These are phyloP conservation scores for Tineola bisselliella DNA, from an alignment of 2,888 invertebrate species.

Conservation along the genomic window DNA sequence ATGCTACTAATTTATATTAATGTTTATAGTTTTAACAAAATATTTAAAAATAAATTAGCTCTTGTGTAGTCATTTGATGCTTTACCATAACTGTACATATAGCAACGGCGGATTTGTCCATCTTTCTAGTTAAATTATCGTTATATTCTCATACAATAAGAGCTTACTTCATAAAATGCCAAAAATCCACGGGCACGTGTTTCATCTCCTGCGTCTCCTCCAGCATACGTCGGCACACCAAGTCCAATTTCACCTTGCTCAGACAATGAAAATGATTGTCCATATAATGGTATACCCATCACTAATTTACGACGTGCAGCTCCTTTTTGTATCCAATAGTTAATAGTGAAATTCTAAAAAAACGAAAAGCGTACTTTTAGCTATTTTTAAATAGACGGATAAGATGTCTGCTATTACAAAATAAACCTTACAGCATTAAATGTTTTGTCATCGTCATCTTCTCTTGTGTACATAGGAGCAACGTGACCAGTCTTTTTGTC, in stretches of 20 bases:
- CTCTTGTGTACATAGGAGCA: conserved; percentile 84
- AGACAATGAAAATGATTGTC: conserved; percentile 85
- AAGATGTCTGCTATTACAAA: neutral
- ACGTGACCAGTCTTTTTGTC: conserved; percentile 91
- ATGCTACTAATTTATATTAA: no score
- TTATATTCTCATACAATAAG: neutral
- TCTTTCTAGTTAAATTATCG: no score
- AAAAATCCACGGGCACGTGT: conserved; percentile 89
- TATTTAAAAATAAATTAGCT: no score
- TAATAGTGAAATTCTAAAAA: conserved; percentile 83
- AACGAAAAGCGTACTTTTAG: neutral
- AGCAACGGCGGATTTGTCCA: no score
- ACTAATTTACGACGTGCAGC: conserved; percentile 81
- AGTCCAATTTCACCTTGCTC: conserved; percentile 72
- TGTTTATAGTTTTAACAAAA: no score
- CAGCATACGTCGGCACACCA: conserved; percentile 83
- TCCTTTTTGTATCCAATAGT: conserved; percentile 86
- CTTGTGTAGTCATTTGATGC: no score
- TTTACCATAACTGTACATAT: no score
- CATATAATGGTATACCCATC: conserved; percentile 90
- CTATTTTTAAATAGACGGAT: neutral
- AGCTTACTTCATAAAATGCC: conserved; percentile 83
- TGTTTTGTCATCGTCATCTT: conserved; percentile 76
- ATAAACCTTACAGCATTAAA: conserved; percentile 77
- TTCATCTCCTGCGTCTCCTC: conserved; percentile 88